These are phyloP conservation scores for Terrapene triunguis DNA, from an alignment of 2,113 vertebrate species.

Conservation along the genomic window DNA sequence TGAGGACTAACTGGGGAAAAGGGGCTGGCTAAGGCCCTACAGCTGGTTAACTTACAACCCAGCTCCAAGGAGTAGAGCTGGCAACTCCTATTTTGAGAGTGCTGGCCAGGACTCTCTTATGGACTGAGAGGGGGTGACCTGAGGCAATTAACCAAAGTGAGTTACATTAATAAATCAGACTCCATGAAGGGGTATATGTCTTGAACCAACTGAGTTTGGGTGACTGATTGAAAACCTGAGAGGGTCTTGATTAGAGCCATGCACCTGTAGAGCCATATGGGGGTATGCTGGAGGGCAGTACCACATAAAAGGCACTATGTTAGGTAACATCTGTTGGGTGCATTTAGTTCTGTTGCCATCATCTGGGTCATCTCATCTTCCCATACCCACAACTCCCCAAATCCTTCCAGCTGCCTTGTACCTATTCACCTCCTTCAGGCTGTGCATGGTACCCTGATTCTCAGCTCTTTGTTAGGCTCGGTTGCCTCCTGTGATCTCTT, in stretches of 20 bases:
- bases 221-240: background rate
- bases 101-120: background rate
- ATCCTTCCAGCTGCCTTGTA: background rate
- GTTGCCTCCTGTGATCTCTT: background rate
- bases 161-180: background rate
- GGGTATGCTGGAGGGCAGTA: background rate
- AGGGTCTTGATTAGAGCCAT: background rate
- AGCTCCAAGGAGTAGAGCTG: background rate
- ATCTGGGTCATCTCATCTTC: background rate
- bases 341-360: background rate
- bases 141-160: background rate
- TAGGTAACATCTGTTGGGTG: background rate
- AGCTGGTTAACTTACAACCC: background rate
- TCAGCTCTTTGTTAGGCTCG: background rate
- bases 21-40: background rate
- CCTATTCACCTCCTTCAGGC: background rate
- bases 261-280: background rate
- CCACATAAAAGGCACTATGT: background rate
- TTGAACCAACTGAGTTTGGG: background rate
- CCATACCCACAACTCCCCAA: background rate
- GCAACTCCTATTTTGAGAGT: background rate
- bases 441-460: background rate
- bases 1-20: background rate
- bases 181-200: background rate
- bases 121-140: background rate